These are phyloP conservation scores for Phrynocephalus guinanensis DNA, from an alignment of 2,797 vertebrate species.

Conservation along the genomic window DNA sequence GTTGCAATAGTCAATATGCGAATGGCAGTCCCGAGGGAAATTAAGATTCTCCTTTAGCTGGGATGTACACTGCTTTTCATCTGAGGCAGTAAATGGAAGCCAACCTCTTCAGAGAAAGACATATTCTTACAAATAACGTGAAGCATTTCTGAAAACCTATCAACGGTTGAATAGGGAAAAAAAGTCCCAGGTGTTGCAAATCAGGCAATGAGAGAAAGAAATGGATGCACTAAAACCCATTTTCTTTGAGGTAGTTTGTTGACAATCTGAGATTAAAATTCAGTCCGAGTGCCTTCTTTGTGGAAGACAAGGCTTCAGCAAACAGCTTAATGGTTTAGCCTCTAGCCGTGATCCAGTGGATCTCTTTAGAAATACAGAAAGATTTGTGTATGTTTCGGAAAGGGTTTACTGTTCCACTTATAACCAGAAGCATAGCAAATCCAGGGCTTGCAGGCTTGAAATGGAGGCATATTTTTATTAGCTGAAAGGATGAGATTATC, in stretches of 20 bases:
- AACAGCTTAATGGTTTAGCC: too few species aligned
- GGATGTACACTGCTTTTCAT: not conserved
- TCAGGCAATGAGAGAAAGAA: not conserved
- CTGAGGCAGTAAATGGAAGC: not conserved
- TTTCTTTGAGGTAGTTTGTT: not conserved
- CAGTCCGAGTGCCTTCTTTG: too few species aligned
- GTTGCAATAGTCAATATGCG: rapidly evolving
- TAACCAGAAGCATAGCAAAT: too few species aligned
- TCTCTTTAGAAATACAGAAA: too few species aligned
- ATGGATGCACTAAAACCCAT: too few species aligned
- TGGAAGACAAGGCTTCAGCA: not conserved
- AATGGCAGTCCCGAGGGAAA: not conserved
- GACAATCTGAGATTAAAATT: not conserved
- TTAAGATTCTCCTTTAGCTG: not conserved
- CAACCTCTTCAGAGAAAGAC: conserved; percentile 24
- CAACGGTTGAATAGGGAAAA: not conserved
- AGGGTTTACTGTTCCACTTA: too few species aligned
- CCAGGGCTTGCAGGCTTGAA: not conserved
- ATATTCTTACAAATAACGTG: not conserved
- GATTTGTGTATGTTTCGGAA: too few species aligned
- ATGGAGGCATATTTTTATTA: not conserved
- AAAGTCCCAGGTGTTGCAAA: not conserved
- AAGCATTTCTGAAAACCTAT: not conserved
- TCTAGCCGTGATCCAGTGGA: not conserved
- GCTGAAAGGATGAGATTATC: not conserved